phyloP scores from a whole-genome alignment of 2,113 vertebrate genomes.

The Gobiocypris rarus region DNA sequence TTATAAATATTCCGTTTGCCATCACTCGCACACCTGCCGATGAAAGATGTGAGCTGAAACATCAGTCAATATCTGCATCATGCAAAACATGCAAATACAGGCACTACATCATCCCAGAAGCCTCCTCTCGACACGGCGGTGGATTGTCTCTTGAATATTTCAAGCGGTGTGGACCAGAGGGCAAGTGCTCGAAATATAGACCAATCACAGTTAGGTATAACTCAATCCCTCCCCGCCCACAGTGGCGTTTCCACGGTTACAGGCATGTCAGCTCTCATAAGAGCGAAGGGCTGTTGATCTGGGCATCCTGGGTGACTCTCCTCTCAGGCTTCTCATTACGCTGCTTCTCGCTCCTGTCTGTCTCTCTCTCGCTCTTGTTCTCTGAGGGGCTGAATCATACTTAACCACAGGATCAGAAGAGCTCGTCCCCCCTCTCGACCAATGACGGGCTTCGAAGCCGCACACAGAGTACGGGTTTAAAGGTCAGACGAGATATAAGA shows the following conservation, averaged over 20 bases:
- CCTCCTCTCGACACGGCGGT: constrained; percentile 8
- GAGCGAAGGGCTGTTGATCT: constrained; percentile 65
- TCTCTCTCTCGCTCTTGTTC: constrained; percentile 25
- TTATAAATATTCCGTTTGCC: constrained; percentile 2
- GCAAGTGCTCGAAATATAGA: constrained; percentile 55
- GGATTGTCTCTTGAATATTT: constrained; percentile 50
- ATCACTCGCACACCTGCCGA: constrained; percentile 3
- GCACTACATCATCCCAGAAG: constrained; percentile 33
- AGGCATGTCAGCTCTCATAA: constrained; percentile 52
- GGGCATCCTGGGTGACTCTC: constrained; percentile 52
- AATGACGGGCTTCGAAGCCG: background rate
- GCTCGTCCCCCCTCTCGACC: constrained; percentile 2
- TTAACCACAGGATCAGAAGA: constrained; percentile 25
- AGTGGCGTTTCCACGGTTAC: constrained; percentile 54
- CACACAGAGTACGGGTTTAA: background rate
- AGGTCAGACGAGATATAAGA: constrained; percentile 33
- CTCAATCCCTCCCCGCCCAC: constrained; percentile 53
- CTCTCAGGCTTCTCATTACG: constrained; percentile 48
- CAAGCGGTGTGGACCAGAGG: constrained; percentile 36
- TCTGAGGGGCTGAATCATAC: constrained; percentile 23
- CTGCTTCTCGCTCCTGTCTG: constrained; percentile 42
- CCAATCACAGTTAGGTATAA: constrained; percentile 38
- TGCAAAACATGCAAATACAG: constrained; percentile 24
- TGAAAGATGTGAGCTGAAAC: constrained; percentile 3
- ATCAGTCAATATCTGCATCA: constrained; percentile 11